Evolutionary conservation across 2,888 invertebrate genomes (phyloP).

Genomic region (Drosophila merina): DNA sequence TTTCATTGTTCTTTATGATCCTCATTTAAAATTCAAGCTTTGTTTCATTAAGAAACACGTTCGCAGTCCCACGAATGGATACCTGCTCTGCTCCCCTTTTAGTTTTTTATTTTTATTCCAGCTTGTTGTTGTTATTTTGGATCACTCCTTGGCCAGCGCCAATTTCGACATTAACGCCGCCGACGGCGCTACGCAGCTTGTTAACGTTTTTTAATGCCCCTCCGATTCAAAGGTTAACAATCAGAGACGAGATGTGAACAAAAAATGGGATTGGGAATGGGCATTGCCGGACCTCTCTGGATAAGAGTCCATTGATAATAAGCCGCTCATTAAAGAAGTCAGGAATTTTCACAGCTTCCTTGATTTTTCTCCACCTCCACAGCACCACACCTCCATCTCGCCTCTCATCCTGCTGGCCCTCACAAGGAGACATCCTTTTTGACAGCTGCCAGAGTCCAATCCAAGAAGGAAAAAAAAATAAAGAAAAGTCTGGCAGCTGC

Average conservation of each 20-base stretch:
- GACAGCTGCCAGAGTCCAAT: conserved; percentile 4
- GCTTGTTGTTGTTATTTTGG: not conserved
- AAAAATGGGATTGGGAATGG: not conserved
- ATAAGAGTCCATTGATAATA: conserved; percentile 37
- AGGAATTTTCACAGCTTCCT: conserved; percentile 19
- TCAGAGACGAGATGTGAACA: conserved; percentile 13
- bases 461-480: conserved; percentile 7
- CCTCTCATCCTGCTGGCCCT: conserved; percentile 1
- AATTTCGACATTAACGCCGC: conserved; percentile 77
- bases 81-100: not conserved
- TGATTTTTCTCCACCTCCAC: not conserved
- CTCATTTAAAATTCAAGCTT: conserved; percentile 82
- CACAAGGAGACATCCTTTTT: not conserved
- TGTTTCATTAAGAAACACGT: conserved; percentile 80
- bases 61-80: conserved; percentile 23
- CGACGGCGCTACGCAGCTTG: conserved; percentile 77
- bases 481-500: conserved; percentile 3
- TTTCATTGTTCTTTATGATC: conserved; percentile 81
- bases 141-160: conserved; percentile 55
- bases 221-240: conserved; percentile 44
- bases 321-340: conserved; percentile 41
- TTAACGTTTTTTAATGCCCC: conserved; percentile 70
- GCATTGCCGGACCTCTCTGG: not conserved
- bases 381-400: too few species aligned
- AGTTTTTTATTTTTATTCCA: not conserved